Base-by-base conservation (phyloP, 2,113 vertebrate species). In the Acinonyx jubatus region DNA sequence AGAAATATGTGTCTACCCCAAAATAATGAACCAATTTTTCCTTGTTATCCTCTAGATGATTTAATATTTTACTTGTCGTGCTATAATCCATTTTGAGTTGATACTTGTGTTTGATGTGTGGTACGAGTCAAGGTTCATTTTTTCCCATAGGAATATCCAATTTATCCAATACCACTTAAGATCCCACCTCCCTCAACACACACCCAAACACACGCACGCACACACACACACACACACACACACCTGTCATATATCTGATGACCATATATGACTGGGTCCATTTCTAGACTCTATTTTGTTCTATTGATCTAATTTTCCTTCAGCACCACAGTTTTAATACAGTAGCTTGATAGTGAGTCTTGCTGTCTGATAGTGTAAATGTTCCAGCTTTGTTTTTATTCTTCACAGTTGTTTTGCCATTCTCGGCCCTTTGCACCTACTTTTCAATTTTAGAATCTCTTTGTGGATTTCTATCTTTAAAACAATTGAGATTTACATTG, bases 211-310 rank as follows among this genome's bases (percentile, higher is more conserved):
- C 29, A 74, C 19, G 36, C 36, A 38, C 36, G 36, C 36, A 38
- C 36, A 13, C 5, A 19, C 38, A 36, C n/a, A 52, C n/a, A 76
- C 14, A 29, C 74, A 66, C 76, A 91, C 14, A 50, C 25, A 73
- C 16, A 55, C 1, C 33, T 45, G 38, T 57, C 31, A 38, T 50
- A 25, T 41, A 74, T 38, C 48, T 74, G 74, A 73, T 74, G 80
- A 73, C 38, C 11, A 31, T 61, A 57, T 29, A 48, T 73, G 48
- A 29, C 71, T n/a, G 29, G 29, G 73, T 66, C n/a, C 63, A 41
- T 94, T 91, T 91, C 18, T 89, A 85, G 52, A 92, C 18, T 88
- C 41, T 71, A 2, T 69, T 92, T 88, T 88, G 5, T 86, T 48
- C 11, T 33, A 23, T 50, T 81, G 27, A 94, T n/a, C 16, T 89